These are phyloP conservation scores for Thripadectes ignobilis DNA, from an alignment of 2,797 vertebrate species.

Conservation along the genomic window DNA sequence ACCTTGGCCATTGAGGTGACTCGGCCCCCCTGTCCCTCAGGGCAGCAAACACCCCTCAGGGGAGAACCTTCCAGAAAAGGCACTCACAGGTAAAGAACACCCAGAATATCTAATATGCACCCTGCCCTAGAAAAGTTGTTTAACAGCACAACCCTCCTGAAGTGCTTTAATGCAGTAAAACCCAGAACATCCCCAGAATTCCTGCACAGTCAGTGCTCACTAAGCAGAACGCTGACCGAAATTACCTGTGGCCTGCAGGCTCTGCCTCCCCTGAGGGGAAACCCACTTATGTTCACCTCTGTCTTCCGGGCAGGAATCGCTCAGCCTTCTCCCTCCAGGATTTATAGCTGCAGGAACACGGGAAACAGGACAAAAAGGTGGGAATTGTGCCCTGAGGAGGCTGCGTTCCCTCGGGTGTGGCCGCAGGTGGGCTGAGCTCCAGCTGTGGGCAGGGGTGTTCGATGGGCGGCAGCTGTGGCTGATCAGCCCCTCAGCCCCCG, in stretches of 20 bases:
- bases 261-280: fast-evolving
- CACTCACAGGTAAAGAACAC: fast-evolving
- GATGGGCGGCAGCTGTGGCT: not conserved
- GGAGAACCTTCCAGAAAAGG: fast-evolving
- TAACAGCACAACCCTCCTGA: fast-evolving
- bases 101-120: fast-evolving
- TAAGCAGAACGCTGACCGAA: fast-evolving
- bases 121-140: fast-evolving
- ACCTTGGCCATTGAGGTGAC: fast-evolving
- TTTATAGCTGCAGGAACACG: not conserved
- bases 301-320: fast-evolving
- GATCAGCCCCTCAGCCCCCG: fast-evolving
- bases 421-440: fast-evolving
- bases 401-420: fast-evolving
- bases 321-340: fast-evolving
- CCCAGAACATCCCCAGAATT: fast-evolving
- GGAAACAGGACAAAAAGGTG: fast-evolving
- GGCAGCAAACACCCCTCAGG: fast-evolving
- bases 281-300: fast-evolving
- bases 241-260: fast-evolving
- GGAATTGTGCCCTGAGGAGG: fast-evolving
- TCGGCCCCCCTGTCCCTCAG: fast-evolving
- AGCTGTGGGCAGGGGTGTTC: too few relatives aligned
- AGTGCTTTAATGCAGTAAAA: fast-evolving
- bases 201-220: fast-evolving